Conservation (phyloP, 2,888 invertebrate genomes). For the Drosophila aldrichi region DNA sequence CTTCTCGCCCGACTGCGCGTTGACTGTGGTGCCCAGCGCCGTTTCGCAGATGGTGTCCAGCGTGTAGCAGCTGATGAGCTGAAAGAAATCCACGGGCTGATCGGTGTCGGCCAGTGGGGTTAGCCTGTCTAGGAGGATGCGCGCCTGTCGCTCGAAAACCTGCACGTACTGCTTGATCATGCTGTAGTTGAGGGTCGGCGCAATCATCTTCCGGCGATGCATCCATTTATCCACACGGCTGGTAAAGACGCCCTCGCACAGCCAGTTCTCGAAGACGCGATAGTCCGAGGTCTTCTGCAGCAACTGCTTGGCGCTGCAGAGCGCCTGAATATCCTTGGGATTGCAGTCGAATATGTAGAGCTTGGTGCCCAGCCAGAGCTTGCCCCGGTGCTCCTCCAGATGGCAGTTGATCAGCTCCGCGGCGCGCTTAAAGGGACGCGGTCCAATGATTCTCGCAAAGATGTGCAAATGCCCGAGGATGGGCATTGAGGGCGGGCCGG, state of each 20-base stretch:
- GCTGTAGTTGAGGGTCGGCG: slow-evolving; percentile 58
- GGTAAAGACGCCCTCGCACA: slow-evolving; percentile 58
- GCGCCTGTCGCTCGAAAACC: slow-evolving; percentile 57
- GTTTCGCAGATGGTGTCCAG: slow-evolving; percentile 70
- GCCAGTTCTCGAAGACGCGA: slow-evolving; percentile 56
- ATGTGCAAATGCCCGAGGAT: slow-evolving; percentile 66
- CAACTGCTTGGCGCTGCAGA: slow-evolving; percentile 63
- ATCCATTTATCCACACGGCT: slow-evolving; percentile 59
- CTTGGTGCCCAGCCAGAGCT: slow-evolving; percentile 63
- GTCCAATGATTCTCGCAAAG: slow-evolving; percentile 44
- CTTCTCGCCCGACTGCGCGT: slow-evolving; percentile 47
- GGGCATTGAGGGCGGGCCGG: slow-evolving; percentile 54
- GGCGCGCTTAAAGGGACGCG: slow-evolving; percentile 44
- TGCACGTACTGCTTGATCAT: slow-evolving; percentile 60
- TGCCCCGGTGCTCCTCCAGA: slow-evolving; percentile 61
- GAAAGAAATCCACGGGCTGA: slow-evolving; percentile 50
- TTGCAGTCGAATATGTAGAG: slow-evolving; percentile 67
- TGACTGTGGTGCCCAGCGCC: slow-evolving; percentile 53
- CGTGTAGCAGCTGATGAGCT: slow-evolving; percentile 59
- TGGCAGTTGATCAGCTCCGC: slow-evolving; percentile 39
- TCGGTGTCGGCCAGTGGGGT: slow-evolving; percentile 21
- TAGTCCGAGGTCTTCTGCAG: slow-evolving; percentile 65
- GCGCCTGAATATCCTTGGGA: slow-evolving; percentile 64
- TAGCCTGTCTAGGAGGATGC: slow-evolving; percentile 41
- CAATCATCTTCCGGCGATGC: slow-evolving; percentile 62